Base-by-base conservation (phyloP, 2,888 invertebrate species). In the Tetragonula carbonaria region DNA sequence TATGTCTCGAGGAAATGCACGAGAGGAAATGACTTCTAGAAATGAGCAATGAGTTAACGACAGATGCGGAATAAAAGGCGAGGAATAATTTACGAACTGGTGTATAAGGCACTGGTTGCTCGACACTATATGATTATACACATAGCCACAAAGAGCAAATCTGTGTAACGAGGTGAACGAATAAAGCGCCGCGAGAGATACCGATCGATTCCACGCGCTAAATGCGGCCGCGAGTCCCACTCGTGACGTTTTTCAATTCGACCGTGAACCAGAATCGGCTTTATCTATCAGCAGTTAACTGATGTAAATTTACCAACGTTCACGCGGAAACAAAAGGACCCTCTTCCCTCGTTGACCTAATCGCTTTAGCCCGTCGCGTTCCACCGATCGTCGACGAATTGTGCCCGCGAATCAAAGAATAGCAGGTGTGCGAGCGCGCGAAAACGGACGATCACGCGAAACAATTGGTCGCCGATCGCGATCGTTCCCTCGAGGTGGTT, bases 401-500 rank as follows among this genome's bases (percentile, higher is more conserved):
- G 82, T 50, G 73, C 66, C 45, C 45, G 2, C 79, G 84, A 70
- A 84, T 70, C 80, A 74, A 74, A 79, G 80, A 72, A 84, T 63
- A 38, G 77, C 78, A 74, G 68, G 73, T 73, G 74, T 33, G 50
- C 83, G 62, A 8, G 63, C 53, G 57, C 51, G 71, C 28, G 62
- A 75, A 68, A 82, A 81, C 66, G 66, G 71, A 74, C 65, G 79
- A 18, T 53, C 67, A 63, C 53, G 80, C 53, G 77, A 86, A 82
- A 87, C 81, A 85, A 90, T 83, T 57, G 83, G 59, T 45, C 70
- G 59, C 70, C 65, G 57, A 55, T 33, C 45, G 53, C 74, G 65
- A 82, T 87, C 82, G 85, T 81, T 88, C 84, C 86, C 86, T 23
- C 74, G 57, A 62, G 87, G 82, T 84, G 77, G 74, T 66, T 33